Base-by-base conservation (phyloP, 1,140 invertebrate species). In the Aphidius ervi region DNA sequence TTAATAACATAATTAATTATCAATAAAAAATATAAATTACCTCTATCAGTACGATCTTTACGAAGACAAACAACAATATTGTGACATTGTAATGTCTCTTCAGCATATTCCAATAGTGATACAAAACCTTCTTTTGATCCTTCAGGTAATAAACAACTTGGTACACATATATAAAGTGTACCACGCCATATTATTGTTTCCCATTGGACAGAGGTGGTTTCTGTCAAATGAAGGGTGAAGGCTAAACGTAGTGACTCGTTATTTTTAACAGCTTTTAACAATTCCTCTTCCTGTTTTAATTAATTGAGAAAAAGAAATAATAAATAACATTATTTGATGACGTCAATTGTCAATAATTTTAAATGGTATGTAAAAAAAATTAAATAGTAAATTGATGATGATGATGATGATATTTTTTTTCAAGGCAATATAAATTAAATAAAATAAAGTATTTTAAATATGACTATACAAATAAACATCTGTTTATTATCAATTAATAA, bases 111-210 rank as follows among this genome's bases (percentile, higher is more conserved):
- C 68, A 98, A 81, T 41, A 98, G 83, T 48, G 91, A 88, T 64
- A 98, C 87, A 77, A 98, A 96, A 62, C 89, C 90, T 74, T 97
- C 91, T 78, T 95, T 94, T 56, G 93, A 96, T 65, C 93, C 93
- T 69, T 92, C 90, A 5, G 91, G 88, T 59, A 93, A 84, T 56
- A 95, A 85, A 64, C 88, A 86, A 55, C 86, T 85, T 20, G 94
- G 94, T 64, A 97, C 84, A 50, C 93, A 90, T 65, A 97, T 88
- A 77, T 93, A 96, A 58, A 97, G 85, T 65, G 85, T 86, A 49
- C 86, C 86, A 53, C 87, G 85, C 72, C 92, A 85, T 61, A 94
- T 85, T 56, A 93, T 84, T 53, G 91, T 89, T 76, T 94, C 89
- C 92, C 92, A 95, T 68, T 84, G 83, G 9, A 88, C 87, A 62